phyloP scores from a whole-genome alignment of 2,797 vertebrate species.

The Vultur gryphus region DNA sequence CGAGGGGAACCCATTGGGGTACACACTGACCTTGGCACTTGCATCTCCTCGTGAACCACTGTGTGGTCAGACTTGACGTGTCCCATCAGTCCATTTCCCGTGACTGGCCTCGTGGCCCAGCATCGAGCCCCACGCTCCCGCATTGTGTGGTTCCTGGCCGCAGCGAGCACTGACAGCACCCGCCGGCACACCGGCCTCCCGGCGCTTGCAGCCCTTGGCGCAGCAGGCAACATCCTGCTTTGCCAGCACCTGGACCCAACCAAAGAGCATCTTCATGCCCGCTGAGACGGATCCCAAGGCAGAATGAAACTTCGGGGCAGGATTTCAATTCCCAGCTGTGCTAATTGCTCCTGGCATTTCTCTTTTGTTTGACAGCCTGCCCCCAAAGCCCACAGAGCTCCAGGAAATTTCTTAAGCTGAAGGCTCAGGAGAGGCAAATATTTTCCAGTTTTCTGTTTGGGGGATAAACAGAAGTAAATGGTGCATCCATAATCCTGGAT shows the following conservation, averaged over 20 bases:
- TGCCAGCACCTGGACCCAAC: neutral
- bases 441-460: constrained; percentile 31
- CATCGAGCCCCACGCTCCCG: rapidly evolving
- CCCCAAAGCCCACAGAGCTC: neutral
- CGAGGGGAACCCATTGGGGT: rapidly evolving
- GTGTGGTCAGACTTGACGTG: rapidly evolving
- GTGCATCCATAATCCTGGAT: constrained; percentile 44
- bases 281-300: neutral
- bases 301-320: neutral
- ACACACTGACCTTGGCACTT: neutral
- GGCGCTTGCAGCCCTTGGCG: rapidly evolving
- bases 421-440: neutral
- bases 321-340: neutral
- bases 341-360: neutral
- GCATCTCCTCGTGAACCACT: neutral
- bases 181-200: rapidly evolving
- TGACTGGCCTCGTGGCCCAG: rapidly evolving
- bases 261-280: neutral
- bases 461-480: constrained; percentile 41
- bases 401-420: neutral
- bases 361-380: neutral
- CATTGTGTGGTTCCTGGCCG: rapidly evolving
- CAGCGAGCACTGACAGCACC: rapidly evolving
- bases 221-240: neutral
- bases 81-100: rapidly evolving